Evolutionary conservation across 2,113 vertebrate species (phyloP).

Genomic region (Hipposideros armiger): DNA sequence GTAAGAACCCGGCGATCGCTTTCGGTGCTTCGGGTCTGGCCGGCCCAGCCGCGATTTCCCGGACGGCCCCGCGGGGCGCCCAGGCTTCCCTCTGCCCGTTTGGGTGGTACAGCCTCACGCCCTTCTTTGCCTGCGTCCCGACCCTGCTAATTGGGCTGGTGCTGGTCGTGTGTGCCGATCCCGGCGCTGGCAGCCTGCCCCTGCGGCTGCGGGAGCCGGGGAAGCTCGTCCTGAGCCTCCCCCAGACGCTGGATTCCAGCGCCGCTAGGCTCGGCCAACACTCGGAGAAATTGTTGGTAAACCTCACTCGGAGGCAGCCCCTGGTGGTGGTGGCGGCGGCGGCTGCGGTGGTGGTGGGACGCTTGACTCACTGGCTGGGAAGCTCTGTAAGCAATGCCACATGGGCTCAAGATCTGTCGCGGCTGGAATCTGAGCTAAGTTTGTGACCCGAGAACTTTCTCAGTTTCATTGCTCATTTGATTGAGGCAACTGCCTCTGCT

Average conservation of each 20-base stretch:
- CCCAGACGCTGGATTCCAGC: conserved; percentile 11
- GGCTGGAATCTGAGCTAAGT: conserved; percentile 30
- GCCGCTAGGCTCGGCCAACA: background rate
- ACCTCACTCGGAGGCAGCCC: background rate
- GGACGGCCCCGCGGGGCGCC: background rate
- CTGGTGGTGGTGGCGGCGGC: background rate
- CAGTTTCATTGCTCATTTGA: background rate
- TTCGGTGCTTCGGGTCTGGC: background rate
- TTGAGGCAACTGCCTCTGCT: background rate
- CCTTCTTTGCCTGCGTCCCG: background rate
- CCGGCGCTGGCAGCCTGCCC: background rate
- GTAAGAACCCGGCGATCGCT: background rate
- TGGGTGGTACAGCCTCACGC: background rate
- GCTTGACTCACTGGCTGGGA: conserved; percentile 18
- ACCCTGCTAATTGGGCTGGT: background rate
- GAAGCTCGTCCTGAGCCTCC: background rate
- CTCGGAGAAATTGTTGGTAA: background rate
- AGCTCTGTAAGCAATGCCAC: conserved; percentile 54
- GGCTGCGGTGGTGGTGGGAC: background rate
- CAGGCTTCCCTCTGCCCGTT: background rate
- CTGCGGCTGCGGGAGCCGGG: background rate
- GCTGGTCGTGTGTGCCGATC: background rate
- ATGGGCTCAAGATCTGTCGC: background rate
- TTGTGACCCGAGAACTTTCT: conserved; percentile 40
- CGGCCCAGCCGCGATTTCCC: background rate